phyloP scores from a whole-genome alignment of 2,797 vertebrate genomes.

The Paedocypris micromegethes region DNA sequence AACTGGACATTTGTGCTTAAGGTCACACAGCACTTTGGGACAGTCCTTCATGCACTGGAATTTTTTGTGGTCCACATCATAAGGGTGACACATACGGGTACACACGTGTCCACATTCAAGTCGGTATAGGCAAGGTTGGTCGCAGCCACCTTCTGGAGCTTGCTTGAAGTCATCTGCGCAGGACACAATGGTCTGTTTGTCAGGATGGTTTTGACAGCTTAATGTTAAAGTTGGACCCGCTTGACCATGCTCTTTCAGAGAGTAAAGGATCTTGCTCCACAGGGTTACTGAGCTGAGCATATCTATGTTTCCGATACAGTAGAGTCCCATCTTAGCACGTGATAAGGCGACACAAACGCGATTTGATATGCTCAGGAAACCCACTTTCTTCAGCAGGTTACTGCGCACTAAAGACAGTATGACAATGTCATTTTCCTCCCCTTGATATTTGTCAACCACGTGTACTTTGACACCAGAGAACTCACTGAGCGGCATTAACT shows the following conservation, averaged over 20 bases:
- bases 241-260: slow-evolving; percentile 68
- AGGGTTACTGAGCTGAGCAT: slow-evolving; percentile 79
- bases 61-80: slow-evolving; percentile 76
- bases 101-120: slow-evolving; percentile 88
- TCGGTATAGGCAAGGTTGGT: slow-evolving; percentile 78
- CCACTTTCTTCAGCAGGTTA: slow-evolving; percentile 74
- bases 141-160: slow-evolving; percentile 89
- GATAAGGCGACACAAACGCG: slow-evolving; percentile 90
- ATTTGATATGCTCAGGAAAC: slow-evolving; percentile 88
- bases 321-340: slow-evolving; percentile 89
- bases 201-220: slow-evolving; percentile 87
- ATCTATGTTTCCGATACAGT: slow-evolving; percentile 80
- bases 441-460: slow-evolving; percentile 95
- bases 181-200: slow-evolving; percentile 66
- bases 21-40: slow-evolving; percentile 73
- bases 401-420: slow-evolving; percentile 89
- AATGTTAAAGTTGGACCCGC: slow-evolving; percentile 72
- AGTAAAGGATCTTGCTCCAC: slow-evolving; percentile 84
- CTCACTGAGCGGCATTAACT: slow-evolving; percentile 71
- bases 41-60: slow-evolving; percentile 79
- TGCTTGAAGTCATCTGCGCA: slow-evolving; percentile 72
- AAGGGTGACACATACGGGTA: slow-evolving; percentile 82
- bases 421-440: slow-evolving; percentile 94
- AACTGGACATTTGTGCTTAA: slow-evolving; percentile 73
- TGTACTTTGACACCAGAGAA: slow-evolving; percentile 86